Base-by-base conservation (phyloP, 1,140 invertebrate species). In the Temnothorax longispinosus region DNA sequence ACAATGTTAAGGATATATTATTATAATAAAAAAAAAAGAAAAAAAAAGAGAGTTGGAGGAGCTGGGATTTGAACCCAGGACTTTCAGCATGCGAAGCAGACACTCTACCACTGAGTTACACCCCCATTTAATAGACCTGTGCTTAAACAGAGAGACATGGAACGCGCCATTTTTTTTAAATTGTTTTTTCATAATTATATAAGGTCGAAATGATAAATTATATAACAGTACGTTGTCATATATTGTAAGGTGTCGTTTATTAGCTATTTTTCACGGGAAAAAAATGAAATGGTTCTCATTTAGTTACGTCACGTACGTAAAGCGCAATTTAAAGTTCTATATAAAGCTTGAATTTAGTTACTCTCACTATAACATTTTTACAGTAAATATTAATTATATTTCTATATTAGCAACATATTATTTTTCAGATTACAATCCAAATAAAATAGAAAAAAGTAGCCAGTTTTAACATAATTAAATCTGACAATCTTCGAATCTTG, bases 71-170 rank as follows among this genome's bases (percentile, higher is more conserved):
- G 96, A 96, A 96, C 96, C 96, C 96, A 96, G 95, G 96, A 96
- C 95, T 96, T 96, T 96, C 95, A 95, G 95, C 96, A 96, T 96
- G 96, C 96, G 95, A 96, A 96, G 96, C 96, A 95, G 95, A 96
- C 95, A 96, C 96, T 96, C 96, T 96, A 96, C 96, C 96, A 96
- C 96, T 96, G 96, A 96, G 96, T 96, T 96, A 96, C 95, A 96
- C 95, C 96, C 96, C 96, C 96, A 52, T n/a, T 80, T 90, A 8
- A 8, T 15, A 27, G 18, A 3, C 11, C 0, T 0, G 0, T 0
- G 0, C 54, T 78, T 10, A 52, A 72, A 27, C 21, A 38, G 6
- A 2, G 15, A 18, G 11, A 90, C 50, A 72, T 13, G 0, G 0
- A n/a, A 27, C 13, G 2, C 8, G 0, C 1, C 13, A 50, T 50